phyloP scores from a whole-genome alignment of 2,888 invertebrate genomes.

The Lymantria dispar region DNA sequence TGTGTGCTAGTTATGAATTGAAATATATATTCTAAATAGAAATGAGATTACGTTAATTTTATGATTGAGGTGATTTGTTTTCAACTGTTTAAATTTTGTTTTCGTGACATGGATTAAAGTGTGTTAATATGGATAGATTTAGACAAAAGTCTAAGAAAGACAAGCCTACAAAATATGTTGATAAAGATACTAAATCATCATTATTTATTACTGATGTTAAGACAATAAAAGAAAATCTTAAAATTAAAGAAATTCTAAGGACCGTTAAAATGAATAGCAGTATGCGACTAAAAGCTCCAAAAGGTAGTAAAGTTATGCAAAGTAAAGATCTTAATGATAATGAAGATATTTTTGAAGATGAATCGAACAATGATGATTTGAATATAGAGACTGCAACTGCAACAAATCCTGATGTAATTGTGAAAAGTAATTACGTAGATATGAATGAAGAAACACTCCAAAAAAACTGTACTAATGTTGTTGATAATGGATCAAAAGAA shows the following conservation, averaged over 20 bases:
- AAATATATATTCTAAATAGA: slow-evolving; percentile 43
- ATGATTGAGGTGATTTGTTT: slow-evolving; percentile 13
- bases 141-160: slow-evolving; percentile 63
- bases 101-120: slow-evolving; percentile 1
- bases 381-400: slow-evolving; percentile 45
- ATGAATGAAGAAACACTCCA: slow-evolving; percentile 15
- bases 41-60: slow-evolving; percentile 26
- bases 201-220: slow-evolving; percentile 60
- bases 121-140: slow-evolving; percentile 56
- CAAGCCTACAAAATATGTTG: slow-evolving; percentile 47
- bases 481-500: slow-evolving; percentile 10
- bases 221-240: slow-evolving; percentile 65
- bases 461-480: slow-evolving; percentile 7
- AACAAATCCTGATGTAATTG: slow-evolving; percentile 48
- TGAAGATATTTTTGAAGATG: slow-evolving; percentile 51
- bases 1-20: slow-evolving; percentile 41
- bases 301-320: slow-evolving; percentile 64
- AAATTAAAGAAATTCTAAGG: slow-evolving; percentile 69
- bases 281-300: slow-evolving; percentile 65
- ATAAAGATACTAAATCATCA: slow-evolving; percentile 47
- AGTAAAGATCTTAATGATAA: slow-evolving; percentile 61
- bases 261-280: slow-evolving; percentile 74
- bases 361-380: slow-evolving; percentile 16
- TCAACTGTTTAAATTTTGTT: slow-evolving; percentile 8
- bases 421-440: slow-evolving; percentile 17